Conservation (phyloP, 2,888 invertebrate genomes). For the Gisinianus flammeolus region DNA sequence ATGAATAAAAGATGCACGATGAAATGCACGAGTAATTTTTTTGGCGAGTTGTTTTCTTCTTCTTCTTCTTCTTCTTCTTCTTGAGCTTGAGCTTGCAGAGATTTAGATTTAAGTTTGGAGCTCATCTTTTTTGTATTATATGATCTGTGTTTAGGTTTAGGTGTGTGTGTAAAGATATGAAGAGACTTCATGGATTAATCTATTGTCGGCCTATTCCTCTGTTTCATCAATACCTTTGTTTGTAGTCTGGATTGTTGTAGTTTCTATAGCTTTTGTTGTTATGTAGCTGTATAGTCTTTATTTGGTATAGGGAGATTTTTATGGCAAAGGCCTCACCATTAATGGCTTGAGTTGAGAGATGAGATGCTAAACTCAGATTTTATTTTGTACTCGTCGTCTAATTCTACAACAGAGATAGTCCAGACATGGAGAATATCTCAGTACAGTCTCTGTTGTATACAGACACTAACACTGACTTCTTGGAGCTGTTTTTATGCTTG, state of each 20-base stretch:
- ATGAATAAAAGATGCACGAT: neutral
- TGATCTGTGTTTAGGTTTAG: too few relatives aligned
- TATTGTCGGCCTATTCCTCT: constrained; percentile 40
- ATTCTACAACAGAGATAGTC: too few relatives aligned
- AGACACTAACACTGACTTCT: neutral
- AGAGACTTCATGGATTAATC: constrained; percentile 41
- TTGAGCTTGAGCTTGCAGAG: neutral
- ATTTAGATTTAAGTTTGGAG: too few relatives aligned
- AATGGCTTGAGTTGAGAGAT: neutral
- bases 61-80: neutral
- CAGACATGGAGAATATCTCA: too few relatives aligned
- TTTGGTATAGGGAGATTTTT: too few relatives aligned
- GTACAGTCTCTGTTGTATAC: neutral
- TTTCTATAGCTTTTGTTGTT: neutral
- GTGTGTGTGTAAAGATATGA: too few relatives aligned
- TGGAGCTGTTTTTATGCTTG: neutral
- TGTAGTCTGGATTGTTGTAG: neutral
- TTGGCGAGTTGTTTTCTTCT: neutral
- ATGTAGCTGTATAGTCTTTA: neutral
- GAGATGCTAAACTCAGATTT: neutral
- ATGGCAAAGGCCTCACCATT: neutral
- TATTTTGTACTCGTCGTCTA: neutral
- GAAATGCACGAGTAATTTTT: constrained; percentile 10
- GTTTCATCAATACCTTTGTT: constrained; percentile 42
- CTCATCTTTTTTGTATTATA: too few relatives aligned